Base-by-base conservation (phyloP, 1,140 invertebrate species). In the Euwallacea fornicatus region DNA sequence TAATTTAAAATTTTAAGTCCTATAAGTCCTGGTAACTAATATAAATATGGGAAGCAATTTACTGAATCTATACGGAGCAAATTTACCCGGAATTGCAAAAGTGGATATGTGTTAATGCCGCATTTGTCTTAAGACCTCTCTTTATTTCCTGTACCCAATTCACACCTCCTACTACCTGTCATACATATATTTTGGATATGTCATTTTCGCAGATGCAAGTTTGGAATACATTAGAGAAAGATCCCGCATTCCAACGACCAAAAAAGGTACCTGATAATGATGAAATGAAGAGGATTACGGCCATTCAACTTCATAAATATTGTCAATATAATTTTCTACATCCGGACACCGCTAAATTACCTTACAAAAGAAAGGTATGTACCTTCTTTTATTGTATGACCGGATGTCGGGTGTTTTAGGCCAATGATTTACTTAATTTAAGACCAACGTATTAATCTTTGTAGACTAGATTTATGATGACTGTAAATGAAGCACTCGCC, bases 161-260 rank as follows among this genome's bases (percentile, higher is more conserved):
- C 21, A 33, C 21, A 33, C 21, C 21, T 33, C 4, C 21, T 33
- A 33, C 21, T 33, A 33, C 4, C 1, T 1, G 21, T 33, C 21
- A 33, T 33, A 33, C 21, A 33, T 33, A 33, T 4, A 33, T 33
- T 33, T 33, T 33, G 21, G 21, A 33, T 2, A 33, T 33, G 4
- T 71, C 72, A 11, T 65, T 73, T 75, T 83, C 87, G 46, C 79
- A 97, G 94, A 87, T 92, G 76, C 88, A 88, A 79, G 84, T 97
- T 71, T 96, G 92, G 90, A 86, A 88, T 33, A 88, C 88, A 6
- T 79, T 98, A 44, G 88, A 94, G 82, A 88, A 84, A n/a, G 91
- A 96, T 81, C 90, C 93, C 7, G 76, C 91, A 0, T 98, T 98
- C 80, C 85, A 87, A 44, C 83, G 85, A 74, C 77, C 82, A 21